Conservation (phyloP, 2,888 invertebrate species). For the Anagyrus pseudococci region DNA sequence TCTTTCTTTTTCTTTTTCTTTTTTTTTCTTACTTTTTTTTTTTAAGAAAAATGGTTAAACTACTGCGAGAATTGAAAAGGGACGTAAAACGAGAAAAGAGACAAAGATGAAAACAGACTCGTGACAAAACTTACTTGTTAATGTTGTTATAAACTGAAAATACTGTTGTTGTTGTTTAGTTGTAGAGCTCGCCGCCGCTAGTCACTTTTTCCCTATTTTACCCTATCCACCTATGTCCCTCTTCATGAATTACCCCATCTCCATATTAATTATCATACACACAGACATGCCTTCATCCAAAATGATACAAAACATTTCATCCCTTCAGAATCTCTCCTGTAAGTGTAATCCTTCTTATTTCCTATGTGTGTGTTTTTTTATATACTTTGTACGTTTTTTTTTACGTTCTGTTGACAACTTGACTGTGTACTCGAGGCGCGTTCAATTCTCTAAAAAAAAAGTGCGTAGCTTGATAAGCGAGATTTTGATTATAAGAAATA, state of each 20-base stretch:
- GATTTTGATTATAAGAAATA: constrained; percentile 18
- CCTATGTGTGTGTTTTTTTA: constrained; percentile 28
- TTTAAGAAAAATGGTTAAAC: too few species aligned
- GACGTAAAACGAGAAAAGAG: constrained; percentile 22
- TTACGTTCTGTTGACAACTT: constrained; percentile 37
- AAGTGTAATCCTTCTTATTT: constrained; percentile 32
- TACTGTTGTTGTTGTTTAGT: constrained; percentile 63
- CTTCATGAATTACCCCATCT: constrained; percentile 12
- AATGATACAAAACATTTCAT: constrained; percentile 21
- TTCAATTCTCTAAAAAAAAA: constrained; percentile 32
- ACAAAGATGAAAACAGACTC: constrained; percentile 39
- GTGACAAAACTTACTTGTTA: constrained; percentile 59
- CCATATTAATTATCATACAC: constrained; percentile 3
- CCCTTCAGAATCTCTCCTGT: constrained; percentile 30
- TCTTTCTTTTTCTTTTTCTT: constrained; percentile 15
- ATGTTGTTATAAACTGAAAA: constrained; percentile 62
- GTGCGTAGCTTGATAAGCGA: constrained; percentile 24
- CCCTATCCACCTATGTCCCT: constrained; percentile 4
- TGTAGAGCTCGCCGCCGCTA: constrained; percentile 63
- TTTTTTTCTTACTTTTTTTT: constrained; percentile 4
- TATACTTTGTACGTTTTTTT: constrained; percentile 36
- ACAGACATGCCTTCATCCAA: constrained; percentile 16
- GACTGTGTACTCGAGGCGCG: constrained; percentile 38
- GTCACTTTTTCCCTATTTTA: constrained; percentile 51
- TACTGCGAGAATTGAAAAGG: constrained; percentile 29